A percentile compares a stretch with the other conserved stretches of the same genome.
These are phyloP conservation scores for Xiphias gladius DNA, from an alignment of 2,113 vertebrate genomes.

Conservation along the genomic window DNA sequence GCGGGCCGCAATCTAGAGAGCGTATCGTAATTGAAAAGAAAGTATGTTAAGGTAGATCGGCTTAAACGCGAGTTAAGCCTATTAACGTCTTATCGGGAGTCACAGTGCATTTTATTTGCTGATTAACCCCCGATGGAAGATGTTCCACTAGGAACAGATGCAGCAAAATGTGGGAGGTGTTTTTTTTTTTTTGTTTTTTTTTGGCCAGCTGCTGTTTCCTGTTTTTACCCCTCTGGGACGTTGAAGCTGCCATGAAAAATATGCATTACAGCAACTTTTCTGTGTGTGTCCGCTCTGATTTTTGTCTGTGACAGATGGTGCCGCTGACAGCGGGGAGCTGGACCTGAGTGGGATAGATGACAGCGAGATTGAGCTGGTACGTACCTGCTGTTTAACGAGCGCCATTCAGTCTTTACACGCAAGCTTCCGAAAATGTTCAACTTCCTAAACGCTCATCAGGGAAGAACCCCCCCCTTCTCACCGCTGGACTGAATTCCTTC, in stretches of 20 bases:
- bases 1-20: slow-evolving; percentile 46
- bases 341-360: slow-evolving; percentile 98
- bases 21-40: slow-evolving; percentile 67
- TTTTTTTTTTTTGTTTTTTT: not conserved
- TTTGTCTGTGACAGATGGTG: slow-evolving; percentile 82
- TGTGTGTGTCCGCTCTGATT: slow-evolving; percentile 52
- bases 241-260: slow-evolving; percentile 8
- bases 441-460: not conserved
- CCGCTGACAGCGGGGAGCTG: slow-evolving; percentile 89
- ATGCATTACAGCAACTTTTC: slow-evolving; percentile 25
- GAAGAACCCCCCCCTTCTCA: too few relatives aligned
- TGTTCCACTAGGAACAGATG: slow-evolving; percentile 11
- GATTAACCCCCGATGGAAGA: slow-evolving; percentile 44
- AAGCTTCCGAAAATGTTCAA: rapidly evolving
- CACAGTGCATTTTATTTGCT: slow-evolving; percentile 44
- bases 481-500: too few relatives aligned
- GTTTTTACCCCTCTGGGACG: slow-evolving; percentile 29
- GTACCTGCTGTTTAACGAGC: slow-evolving; percentile 30
- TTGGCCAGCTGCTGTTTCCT: slow-evolving; percentile 38
- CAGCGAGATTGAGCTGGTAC: slow-evolving; percentile 93
- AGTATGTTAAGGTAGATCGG: slow-evolving; percentile 54
- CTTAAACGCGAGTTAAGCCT: slow-evolving; percentile 63
- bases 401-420: not conserved
- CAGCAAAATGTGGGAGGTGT: slow-evolving; percentile 9
- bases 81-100: slow-evolving; percentile 68